Evolutionary conservation across 2,888 invertebrate genomes (phyloP).

Genomic region (Eueremaeus valkanovi): DNA sequence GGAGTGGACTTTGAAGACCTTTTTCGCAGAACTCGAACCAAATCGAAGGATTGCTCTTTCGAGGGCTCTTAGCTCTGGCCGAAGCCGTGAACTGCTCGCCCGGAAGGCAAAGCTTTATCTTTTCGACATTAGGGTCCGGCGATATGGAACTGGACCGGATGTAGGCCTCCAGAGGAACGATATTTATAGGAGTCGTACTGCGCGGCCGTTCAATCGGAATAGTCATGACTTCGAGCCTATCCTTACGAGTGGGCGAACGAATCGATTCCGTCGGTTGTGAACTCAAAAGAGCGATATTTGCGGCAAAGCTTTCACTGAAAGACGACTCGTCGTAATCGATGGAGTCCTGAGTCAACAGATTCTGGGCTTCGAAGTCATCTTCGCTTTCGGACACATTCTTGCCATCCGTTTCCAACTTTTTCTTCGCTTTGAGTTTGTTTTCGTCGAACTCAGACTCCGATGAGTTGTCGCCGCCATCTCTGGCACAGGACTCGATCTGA

Average conservation of each 20-base stretch:
- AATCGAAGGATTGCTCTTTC: slow-evolving; percentile 48
- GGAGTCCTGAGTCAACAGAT: slow-evolving; percentile 45
- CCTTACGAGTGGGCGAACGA: slow-evolving; percentile 43
- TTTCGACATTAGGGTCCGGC: slow-evolving; percentile 55
- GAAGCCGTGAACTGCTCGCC: slow-evolving; percentile 57
- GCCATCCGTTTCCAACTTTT: slow-evolving; percentile 21
- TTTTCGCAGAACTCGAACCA: slow-evolving; percentile 54
- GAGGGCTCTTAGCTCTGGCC: slow-evolving; percentile 43
- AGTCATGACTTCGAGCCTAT: slow-evolving; percentile 45
- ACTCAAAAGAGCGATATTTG: background rate
- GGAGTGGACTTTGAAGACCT: slow-evolving; percentile 57
- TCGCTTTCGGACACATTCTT: slow-evolving; percentile 37
- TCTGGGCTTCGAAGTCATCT: slow-evolving; percentile 46
- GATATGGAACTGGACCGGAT: slow-evolving; percentile 54
- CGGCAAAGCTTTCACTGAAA: slow-evolving; percentile 35
- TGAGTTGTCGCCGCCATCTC: slow-evolving; percentile 40
- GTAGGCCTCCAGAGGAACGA: slow-evolving; percentile 67
- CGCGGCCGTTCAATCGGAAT: slow-evolving; percentile 68
- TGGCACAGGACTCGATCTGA: slow-evolving; percentile 8
- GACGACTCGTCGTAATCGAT: slow-evolving; percentile 45
- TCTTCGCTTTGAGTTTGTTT: slow-evolving; percentile 29
- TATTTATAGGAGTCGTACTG: slow-evolving; percentile 68
- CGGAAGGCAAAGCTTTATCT: slow-evolving; percentile 67
- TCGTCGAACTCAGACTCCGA: slow-evolving; percentile 46
- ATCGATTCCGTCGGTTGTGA: background rate